Evolutionary conservation across 2,888 invertebrate genomes (phyloP).

Genomic region (Stegana nigrithorax): DNA sequence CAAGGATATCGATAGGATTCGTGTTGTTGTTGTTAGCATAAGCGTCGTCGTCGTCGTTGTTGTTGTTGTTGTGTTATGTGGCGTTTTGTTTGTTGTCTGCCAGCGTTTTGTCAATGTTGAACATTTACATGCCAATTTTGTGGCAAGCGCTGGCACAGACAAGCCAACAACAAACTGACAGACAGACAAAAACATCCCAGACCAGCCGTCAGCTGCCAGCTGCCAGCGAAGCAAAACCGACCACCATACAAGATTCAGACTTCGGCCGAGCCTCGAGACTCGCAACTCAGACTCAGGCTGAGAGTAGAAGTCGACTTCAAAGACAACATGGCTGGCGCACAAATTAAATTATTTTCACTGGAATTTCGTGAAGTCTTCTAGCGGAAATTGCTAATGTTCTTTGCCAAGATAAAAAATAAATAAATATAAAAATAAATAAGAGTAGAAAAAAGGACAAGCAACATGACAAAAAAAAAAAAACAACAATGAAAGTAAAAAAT

Average conservation of each 20-base stretch:
- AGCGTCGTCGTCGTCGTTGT: not conserved
- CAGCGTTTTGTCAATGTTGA: slow-evolving; percentile 55
- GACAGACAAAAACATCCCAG: slow-evolving; percentile 38
- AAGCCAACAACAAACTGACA: not conserved
- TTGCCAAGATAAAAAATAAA: not conserved
- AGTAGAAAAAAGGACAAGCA: too few species aligned
- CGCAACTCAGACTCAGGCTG: too few species aligned
- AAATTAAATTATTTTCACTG: slow-evolving; percentile 57
- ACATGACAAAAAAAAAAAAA: not conserved
- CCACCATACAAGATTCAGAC: too few species aligned
- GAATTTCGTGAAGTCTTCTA: slow-evolving; percentile 40
- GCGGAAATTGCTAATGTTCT: slow-evolving; percentile 55
- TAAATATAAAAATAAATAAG: too few species aligned
- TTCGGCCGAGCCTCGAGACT: too few species aligned
- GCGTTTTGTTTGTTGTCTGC: slow-evolving; percentile 11
- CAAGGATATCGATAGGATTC: slow-evolving; percentile 58
- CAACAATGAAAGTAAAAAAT: not conserved
- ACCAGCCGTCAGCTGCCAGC: too few species aligned
- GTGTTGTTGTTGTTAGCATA: slow-evolving; percentile 37
- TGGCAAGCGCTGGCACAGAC: slow-evolving; percentile 4
- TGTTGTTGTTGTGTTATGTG: not conserved
- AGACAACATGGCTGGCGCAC: not conserved
- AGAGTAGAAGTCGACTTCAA: slow-evolving; percentile 3
- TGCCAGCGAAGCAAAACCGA: too few species aligned
- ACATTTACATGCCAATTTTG: slow-evolving; percentile 31